A percentile compares a stretch with the other conserved stretches of the same genome.
These are phyloP conservation scores for Drosophila gunungcola DNA, from an alignment of 1,140 invertebrate genomes.

Conservation along the genomic window DNA sequence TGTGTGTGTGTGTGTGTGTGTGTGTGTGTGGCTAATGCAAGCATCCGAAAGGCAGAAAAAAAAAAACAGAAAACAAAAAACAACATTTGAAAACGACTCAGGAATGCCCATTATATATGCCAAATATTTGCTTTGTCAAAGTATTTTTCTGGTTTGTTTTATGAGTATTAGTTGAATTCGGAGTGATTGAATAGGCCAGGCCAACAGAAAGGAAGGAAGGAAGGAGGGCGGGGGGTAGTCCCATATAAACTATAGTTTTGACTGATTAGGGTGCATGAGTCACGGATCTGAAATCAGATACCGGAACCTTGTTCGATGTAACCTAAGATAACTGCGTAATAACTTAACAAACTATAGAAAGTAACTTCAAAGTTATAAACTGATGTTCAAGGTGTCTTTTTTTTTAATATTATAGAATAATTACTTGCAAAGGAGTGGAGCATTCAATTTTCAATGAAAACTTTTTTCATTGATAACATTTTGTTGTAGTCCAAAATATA, in stretches of 20 bases:
- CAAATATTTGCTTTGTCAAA: slow-evolving; percentile 64
- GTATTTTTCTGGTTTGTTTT: slow-evolving; percentile 56
- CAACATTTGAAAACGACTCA: slow-evolving; percentile 37
- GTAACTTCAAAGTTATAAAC: background rate
- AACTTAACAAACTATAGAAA: background rate
- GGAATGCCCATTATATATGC: slow-evolving; percentile 63
- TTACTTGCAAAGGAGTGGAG: no score
- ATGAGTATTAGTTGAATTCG: slow-evolving; percentile 49
- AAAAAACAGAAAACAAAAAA: slow-evolving; percentile 31
- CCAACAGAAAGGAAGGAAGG: slow-evolving; percentile 1
- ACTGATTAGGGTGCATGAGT: slow-evolving; percentile 36
- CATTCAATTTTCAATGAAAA: no score
- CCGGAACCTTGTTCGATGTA: slow-evolving; percentile 3
- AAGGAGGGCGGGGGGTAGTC: background rate
- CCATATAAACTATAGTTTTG: slow-evolving; percentile 30
- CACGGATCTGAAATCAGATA: slow-evolving; percentile 12
- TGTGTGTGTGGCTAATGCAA: slow-evolving; percentile 58
- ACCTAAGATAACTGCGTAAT: slow-evolving; percentile 41
- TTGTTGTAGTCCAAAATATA: no score
- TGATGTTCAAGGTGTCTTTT: no score
- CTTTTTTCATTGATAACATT: no score
- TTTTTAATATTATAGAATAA: no score
- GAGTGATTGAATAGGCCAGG: slow-evolving; percentile 35
- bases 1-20: slow-evolving; percentile 19
- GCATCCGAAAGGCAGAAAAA: slow-evolving; percentile 47